These are phyloP conservation scores for Exephanes ischioxanthus DNA, from an alignment of 2,888 invertebrate species.

Conservation along the genomic window DNA sequence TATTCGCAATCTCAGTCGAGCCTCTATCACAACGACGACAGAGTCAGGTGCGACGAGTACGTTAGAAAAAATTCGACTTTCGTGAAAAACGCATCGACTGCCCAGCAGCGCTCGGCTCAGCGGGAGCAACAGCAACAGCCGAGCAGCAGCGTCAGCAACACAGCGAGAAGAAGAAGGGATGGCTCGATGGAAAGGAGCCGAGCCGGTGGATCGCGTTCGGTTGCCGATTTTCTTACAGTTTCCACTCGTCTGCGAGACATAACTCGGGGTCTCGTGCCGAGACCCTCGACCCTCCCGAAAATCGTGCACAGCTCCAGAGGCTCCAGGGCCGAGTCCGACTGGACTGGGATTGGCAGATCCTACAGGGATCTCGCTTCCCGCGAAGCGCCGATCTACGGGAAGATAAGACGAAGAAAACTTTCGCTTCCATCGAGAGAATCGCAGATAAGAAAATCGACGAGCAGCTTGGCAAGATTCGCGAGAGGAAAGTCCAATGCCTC, in stretches of 20 bases:
- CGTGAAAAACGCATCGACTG: slow-evolving; percentile 69
- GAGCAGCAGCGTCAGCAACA: slow-evolving; percentile 48
- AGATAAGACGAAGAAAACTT: slow-evolving; percentile 79
- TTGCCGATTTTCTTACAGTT: slow-evolving; percentile 76
- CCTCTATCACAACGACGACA: slow-evolving; percentile 51
- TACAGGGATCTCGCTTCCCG: slow-evolving; percentile 72
- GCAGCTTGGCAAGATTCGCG: slow-evolving; percentile 69
- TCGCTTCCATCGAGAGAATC: slow-evolving; percentile 74
- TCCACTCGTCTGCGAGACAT: slow-evolving; percentile 72
- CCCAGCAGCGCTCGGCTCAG: slow-evolving; percentile 54
- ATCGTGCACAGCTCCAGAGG: slow-evolving; percentile 72
- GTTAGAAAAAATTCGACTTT: slow-evolving; percentile 69
- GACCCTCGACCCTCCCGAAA: slow-evolving; percentile 82
- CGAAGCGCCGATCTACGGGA: slow-evolving; percentile 81
- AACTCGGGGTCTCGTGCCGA: slow-evolving; percentile 71
- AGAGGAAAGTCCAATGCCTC: slow-evolving; percentile 41
- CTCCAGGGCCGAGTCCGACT: slow-evolving; percentile 69
- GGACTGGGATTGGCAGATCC: slow-evolving; percentile 64
- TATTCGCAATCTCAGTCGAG: slow-evolving; percentile 24
- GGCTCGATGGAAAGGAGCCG: slow-evolving; percentile 70
- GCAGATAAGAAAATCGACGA: slow-evolving; percentile 67
- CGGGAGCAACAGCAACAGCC: slow-evolving; percentile 58
- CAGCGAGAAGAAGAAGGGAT: slow-evolving; percentile 70
- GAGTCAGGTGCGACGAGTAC: slow-evolving; percentile 58
- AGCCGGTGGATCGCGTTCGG: slow-evolving; percentile 75